A percentile compares a stretch with the other conserved stretches of the same genome.
Conservation (phyloP, 1,140 invertebrate species). For the Habropoda laboriosa region DNA sequence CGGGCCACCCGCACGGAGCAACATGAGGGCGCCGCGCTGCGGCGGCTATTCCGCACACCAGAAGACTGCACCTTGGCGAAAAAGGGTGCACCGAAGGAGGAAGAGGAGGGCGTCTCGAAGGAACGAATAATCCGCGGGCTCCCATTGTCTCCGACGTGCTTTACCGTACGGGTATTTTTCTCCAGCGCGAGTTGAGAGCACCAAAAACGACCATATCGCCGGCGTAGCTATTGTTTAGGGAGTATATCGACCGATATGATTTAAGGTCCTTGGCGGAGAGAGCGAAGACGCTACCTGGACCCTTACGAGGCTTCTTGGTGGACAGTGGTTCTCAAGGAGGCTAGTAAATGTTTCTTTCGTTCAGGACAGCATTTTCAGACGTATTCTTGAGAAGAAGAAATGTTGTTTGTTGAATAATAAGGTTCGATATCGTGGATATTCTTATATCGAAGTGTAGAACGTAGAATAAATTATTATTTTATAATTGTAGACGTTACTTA, state of each 20-base stretch:
- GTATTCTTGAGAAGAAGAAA: too few relatives aligned
- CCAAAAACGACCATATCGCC: slow-evolving; percentile 43
- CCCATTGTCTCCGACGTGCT: slow-evolving; percentile 59
- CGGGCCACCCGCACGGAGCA: slow-evolving; percentile 58
- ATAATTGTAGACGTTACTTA: too few relatives aligned
- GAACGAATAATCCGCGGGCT: slow-evolving; percentile 40
- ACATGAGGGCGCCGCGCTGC: slow-evolving; percentile 4
- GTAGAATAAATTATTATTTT: too few relatives aligned
- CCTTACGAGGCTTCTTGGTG: neutral
- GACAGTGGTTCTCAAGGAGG: slow-evolving; percentile 22
- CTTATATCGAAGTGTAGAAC: too few relatives aligned
- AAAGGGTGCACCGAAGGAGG: slow-evolving; percentile 7
- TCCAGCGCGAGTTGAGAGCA: slow-evolving; percentile 1
- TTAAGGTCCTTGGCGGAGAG: slow-evolving; percentile 42
- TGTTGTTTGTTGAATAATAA: too few relatives aligned
- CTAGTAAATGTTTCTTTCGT: neutral
- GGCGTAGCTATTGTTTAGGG: slow-evolving; percentile 51
- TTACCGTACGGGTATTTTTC: slow-evolving; percentile 48
- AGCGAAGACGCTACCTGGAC: neutral
- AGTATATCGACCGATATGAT: slow-evolving; percentile 62
- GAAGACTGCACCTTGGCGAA: neutral
- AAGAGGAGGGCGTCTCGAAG: slow-evolving; percentile 3
- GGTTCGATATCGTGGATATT: too few relatives aligned
- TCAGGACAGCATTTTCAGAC: too few relatives aligned
- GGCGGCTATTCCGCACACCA: neutral